Base-by-base conservation (phyloP, 2,888 invertebrate species). In the Diogma glabrata region DNA sequence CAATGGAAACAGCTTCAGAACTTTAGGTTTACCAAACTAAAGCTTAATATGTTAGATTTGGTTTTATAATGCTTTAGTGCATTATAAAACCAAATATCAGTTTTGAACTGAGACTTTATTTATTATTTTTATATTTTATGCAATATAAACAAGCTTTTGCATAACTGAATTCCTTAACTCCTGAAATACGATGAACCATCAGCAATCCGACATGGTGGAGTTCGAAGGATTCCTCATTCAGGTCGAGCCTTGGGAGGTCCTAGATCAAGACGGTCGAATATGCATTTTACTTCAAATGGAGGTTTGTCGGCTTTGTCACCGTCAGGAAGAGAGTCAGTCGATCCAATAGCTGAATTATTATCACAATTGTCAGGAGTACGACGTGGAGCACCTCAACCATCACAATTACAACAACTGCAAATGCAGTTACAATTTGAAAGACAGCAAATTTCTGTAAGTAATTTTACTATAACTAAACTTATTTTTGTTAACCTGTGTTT, bases 281-380 rank as follows among this genome's bases (percentile, higher is more conserved):
- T 94, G 91, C 92, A 93, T 75, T 94, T 94, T 73, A 88, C 87
- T 76, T 86, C 90, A 60, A 82, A 87, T 60, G 83, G 84, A 62
- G 89, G 87, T 55, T 78, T 91, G 63, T 85, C 89, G 63, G 85
- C 87, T 59, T 73, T 88, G 64, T 88, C 88, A 61, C 91, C 93
- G 59, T 90, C 69, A 47, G 87, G 87, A 63, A 82, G 94, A 61
- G 94, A 94, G 70, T 84, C 89, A 57, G 94, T 94, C 57, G 96
- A 96, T 75, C 95, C 95, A 54, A 95, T 95, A 64, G 91, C 94
- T 57, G 96, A 96, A 75, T 76, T 96, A 58, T 75, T 96, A 58
- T 93, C 94, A 53, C 95, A 95, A 74, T 76, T 96, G 68, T 93
- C 94, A 49, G 93, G 93, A 62, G 94, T 93, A 59, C 77, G 95